Base-by-base conservation (phyloP, 2,888 invertebrate genomes). In the Adelognathus sp. region DNA sequence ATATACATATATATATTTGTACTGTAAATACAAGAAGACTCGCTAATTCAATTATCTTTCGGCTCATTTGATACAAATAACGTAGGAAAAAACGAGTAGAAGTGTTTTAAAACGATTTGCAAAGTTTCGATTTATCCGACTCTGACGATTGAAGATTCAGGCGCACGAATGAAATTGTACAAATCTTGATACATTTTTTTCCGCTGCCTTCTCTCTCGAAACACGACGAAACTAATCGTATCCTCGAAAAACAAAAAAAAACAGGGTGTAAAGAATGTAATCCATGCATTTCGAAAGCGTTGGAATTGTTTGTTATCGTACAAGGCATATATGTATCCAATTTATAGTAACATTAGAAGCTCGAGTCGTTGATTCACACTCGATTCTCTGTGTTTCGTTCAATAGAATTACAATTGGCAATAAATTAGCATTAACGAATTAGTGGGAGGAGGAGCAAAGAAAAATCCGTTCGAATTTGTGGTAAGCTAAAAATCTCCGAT, bases 1-100 rank as follows among this genome's bases (percentile, higher is more conserved):
- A 61, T 46, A 75, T 74, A 76, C 61, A 46, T 56, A 64, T 69
- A 67, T 79, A 79, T 67, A 71, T 67, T 76, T 74, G 67, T 72
- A 79, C 67, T 76, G 71, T 79, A 81, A 27, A 76, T 79, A 70
- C 66, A 75, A 70, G 54, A 78, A 78, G 44, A 72, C 46, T 46
- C 60, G 66, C 61, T 75, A 33, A 75, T 71, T 79, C 54, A 16
- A 79, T 61, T 39, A 75, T 50, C 44, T 41, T 67, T 76, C 69
- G 63, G 60, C 63, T 64, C 24, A 56, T 76, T 73, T 69, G 36
- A 73, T 73, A 58, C 39, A n/a, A 54, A 46, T 66, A 56, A 60
- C 31, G 67, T 46, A n/a, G 27, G 52, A 36, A 74, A 33, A 16
- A 46, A 60, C n/a, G n/a, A 73, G 31, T 33, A 69, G 18, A 27